Conservation (phyloP, 2,797 vertebrate species). For the Pantherophis alleghaniensis region DNA sequence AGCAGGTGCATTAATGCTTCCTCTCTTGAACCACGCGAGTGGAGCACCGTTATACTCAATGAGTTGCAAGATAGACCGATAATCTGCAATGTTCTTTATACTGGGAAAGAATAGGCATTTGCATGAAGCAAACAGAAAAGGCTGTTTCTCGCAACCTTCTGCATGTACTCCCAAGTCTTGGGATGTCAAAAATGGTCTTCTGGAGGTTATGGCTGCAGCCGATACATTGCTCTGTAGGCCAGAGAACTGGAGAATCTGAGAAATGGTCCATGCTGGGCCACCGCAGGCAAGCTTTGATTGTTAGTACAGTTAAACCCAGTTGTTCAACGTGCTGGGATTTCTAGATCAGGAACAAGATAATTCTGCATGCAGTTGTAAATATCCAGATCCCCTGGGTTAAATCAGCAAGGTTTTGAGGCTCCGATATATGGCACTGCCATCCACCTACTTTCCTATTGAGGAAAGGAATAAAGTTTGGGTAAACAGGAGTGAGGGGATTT, state of each 20-base stretch:
- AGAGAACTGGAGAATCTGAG: background rate
- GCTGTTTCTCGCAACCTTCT: background rate
- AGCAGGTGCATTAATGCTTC: conserved; percentile 38
- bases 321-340: background rate
- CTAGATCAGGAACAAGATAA: background rate
- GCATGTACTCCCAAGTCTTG: no score
- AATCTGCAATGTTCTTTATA: background rate
- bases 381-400: no score
- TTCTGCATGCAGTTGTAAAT: background rate
- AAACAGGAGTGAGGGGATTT: background rate
- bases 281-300: background rate
- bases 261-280: background rate
- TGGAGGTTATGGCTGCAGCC: background rate
- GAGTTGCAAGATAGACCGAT: no score
- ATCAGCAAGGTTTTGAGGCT: background rate
- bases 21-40: no score
- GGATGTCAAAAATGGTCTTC: background rate
- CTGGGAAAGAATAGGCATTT: background rate
- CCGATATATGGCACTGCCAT: background rate
- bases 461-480: background rate
- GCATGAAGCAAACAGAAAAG: background rate
- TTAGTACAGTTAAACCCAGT: background rate
- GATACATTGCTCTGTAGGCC: background rate
- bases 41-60: no score
- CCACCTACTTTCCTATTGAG: background rate